phyloP scores from a whole-genome alignment of 2,888 invertebrate genomes.

The Chymomyza caudatula region DNA sequence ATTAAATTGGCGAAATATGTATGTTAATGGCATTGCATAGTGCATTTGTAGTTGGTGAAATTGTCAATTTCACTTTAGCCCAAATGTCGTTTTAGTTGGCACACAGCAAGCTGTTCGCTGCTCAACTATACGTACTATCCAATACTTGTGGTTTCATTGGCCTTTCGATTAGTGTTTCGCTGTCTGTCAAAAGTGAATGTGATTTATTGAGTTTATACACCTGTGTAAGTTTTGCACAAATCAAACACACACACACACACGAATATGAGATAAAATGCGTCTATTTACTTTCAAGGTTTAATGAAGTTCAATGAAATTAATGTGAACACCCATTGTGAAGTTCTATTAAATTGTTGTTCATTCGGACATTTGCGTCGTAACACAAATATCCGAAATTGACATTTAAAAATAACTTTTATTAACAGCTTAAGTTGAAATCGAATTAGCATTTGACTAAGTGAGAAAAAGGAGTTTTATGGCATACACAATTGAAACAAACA shows the following conservation, averaged over 20 bases:
- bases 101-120: constrained; percentile 12
- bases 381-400: not conserved
- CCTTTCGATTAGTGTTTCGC: not conserved
- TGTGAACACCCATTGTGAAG: constrained; percentile 46
- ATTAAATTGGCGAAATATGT: constrained; percentile 39
- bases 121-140: not conserved
- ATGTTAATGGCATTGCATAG: constrained; percentile 4
- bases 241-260: not conserved
- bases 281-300: constrained; percentile 54
- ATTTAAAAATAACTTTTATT: not conserved
- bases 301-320: constrained; percentile 25
- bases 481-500: constrained; percentile 2
- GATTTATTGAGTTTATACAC: not conserved
- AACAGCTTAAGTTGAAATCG: constrained; percentile 20
- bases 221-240: not conserved
- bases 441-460: constrained; percentile 11
- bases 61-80: constrained; percentile 41
- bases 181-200: constrained; percentile 49
- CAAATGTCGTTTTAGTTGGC: constrained; percentile 46
- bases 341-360: not conserved
- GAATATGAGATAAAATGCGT: constrained; percentile 5
- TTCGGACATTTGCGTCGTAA: not conserved
- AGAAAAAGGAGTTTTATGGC: not conserved
- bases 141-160: not conserved
- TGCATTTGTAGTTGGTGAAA: constrained; percentile 26